phyloP scores from a whole-genome alignment of 2,888 invertebrate genomes.

The Meliscaeva auricollis region DNA sequence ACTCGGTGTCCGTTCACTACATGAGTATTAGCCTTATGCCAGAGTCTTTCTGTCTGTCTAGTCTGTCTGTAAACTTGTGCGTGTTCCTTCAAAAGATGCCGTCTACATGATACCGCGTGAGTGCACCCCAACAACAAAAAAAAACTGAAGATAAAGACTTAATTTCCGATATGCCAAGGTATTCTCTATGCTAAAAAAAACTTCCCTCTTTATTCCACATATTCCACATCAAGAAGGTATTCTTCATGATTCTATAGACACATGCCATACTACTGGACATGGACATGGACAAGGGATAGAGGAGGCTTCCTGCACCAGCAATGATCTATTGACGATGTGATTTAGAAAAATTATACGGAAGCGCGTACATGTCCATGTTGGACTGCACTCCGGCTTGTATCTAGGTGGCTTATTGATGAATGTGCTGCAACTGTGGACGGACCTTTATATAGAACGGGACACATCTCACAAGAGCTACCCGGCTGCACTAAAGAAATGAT shows the following conservation, averaged over 20 bases:
- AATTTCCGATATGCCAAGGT: slow-evolving; percentile 57
- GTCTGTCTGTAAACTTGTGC: slow-evolving; percentile 46
- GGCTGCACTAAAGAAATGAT: slow-evolving; percentile 63
- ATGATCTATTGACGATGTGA: slow-evolving; percentile 75
- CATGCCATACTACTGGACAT: slow-evolving; percentile 65
- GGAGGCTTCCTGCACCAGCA: slow-evolving; percentile 34
- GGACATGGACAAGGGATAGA: neutral
- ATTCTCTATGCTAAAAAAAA: neutral
- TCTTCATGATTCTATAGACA: slow-evolving; percentile 12
- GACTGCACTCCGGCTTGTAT: slow-evolving; percentile 69
- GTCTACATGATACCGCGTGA: slow-evolving; percentile 65
- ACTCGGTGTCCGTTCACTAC: neutral
- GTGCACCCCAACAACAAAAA: slow-evolving; percentile 28
- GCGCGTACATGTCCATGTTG: slow-evolving; percentile 75
- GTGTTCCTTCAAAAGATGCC: slow-evolving; percentile 68
- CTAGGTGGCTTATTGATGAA: slow-evolving; percentile 76
- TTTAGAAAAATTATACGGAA: slow-evolving; percentile 76
- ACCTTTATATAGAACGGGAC: slow-evolving; percentile 31
- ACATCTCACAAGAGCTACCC: slow-evolving; percentile 20
- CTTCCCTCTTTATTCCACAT: neutral
- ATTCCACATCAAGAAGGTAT: neutral
- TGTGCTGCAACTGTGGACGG: slow-evolving; percentile 43
- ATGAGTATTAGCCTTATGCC: neutral
- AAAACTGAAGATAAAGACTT: slow-evolving; percentile 71
- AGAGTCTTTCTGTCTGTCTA: slow-evolving; percentile 5